Percentiles rank a stretch among this genome's conserved stretches.
These are phyloP conservation scores for Aporophyla lueneburgensis DNA, from an alignment of 2,888 invertebrate genomes.

Conservation along the genomic window DNA sequence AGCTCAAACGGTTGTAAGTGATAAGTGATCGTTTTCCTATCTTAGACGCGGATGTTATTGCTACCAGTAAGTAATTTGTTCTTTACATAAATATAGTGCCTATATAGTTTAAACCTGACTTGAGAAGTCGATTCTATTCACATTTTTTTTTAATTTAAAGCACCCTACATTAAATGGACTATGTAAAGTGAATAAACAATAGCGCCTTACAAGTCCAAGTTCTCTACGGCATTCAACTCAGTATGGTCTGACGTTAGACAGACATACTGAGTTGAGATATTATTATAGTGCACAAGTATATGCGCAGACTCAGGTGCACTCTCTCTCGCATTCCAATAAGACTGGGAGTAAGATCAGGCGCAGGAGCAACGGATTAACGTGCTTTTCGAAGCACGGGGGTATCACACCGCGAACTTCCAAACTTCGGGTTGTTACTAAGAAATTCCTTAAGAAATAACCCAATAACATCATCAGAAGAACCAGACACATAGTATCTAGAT, in stretches of 20 bases:
- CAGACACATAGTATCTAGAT: background rate
- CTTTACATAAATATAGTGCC: background rate
- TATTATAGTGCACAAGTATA: no score
- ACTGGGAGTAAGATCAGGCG: no score
- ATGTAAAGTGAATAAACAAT: background rate
- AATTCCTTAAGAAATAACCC: no score
- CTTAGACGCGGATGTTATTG: background rate
- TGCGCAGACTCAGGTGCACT: no score
- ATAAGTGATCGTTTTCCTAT: background rate
- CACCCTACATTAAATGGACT: background rate
- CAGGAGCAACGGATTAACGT: no score
- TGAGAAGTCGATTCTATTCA: background rate
- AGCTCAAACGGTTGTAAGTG: slow-evolving; percentile 15
- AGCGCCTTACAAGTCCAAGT: no score
- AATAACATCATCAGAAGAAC: background rate
- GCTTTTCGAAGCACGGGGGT: no score
- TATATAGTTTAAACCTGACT: background rate
- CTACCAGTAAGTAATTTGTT: background rate
- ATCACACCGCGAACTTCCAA: no score
- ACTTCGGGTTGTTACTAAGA: no score
- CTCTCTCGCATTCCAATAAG: no score
- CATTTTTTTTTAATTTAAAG: background rate
- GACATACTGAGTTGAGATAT: no score
- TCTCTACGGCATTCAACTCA: no score
- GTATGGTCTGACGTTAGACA: background rate